Percentiles rank a stretch among this genome's conserved stretches.
phyloP scores from a whole-genome alignment of 2,888 invertebrate species.

The Hermaeophaga mercurialis region DNA sequence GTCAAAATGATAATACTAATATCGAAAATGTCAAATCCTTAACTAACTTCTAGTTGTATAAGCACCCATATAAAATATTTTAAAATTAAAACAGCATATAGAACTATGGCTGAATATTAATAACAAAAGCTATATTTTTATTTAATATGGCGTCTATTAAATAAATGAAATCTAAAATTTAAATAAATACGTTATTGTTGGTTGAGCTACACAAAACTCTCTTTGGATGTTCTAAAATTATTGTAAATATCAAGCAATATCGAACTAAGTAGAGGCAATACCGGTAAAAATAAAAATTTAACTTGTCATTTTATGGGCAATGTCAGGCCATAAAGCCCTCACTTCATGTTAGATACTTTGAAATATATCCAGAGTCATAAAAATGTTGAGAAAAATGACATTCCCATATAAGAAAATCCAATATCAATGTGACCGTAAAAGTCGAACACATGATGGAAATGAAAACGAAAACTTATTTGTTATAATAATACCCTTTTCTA shows the following conservation, averaged over 20 bases:
- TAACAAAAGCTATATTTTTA: too few species aligned
- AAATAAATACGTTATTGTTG: too few species aligned
- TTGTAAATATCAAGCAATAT: conserved; percentile 11
- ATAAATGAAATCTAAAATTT: too few species aligned
- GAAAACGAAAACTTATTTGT: conserved; percentile 15
- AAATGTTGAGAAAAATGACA: conserved; percentile 24
- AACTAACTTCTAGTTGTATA: too few species aligned
- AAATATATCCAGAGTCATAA: conserved; percentile 23
- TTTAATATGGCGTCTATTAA: too few species aligned
- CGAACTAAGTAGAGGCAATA: conserved; percentile 17
- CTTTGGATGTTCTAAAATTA: too few species aligned
- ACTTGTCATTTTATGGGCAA: conserved; percentile 21
- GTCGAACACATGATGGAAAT: conserved; percentile 21
- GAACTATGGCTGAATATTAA: too few species aligned
- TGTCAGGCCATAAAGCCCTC: conserved; percentile 16
- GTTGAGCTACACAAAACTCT: too few species aligned
- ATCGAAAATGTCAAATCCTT: too few species aligned
- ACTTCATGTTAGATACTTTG: conserved; percentile 22
- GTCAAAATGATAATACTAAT: too few species aligned
- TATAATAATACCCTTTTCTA: not conserved
- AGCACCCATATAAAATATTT: too few species aligned
- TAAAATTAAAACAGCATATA: too few species aligned
- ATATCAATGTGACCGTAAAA: conserved; percentile 21
- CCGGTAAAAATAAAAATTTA: conserved; percentile 10
- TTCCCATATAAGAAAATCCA: conserved; percentile 21